A percentile compares a stretch with the other conserved stretches of the same genome.
Evolutionary conservation across 2,797 vertebrate genomes (phyloP).

Genomic region (Loriculus beryllinus): DNA sequence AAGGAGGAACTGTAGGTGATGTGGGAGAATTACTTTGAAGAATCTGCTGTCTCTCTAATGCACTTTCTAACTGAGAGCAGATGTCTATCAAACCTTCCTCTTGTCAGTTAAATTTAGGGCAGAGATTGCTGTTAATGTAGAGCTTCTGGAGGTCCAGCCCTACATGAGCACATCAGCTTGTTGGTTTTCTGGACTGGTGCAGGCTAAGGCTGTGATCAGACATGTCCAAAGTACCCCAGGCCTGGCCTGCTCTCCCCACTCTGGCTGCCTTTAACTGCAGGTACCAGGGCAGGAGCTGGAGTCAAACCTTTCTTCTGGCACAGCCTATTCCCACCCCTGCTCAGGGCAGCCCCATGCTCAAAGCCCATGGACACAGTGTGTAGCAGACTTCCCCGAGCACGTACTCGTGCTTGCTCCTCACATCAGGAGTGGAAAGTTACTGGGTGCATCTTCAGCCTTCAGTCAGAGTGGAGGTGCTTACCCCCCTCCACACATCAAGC

Average conservation of each 20-base stretch:
- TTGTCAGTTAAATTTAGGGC: neutral
- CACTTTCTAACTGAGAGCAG: neutral
- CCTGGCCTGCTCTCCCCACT: fast-evolving
- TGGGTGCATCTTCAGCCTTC: neutral
- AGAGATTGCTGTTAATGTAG: neutral
- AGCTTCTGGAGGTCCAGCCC: neutral
- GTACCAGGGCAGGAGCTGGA: neutral
- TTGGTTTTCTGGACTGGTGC: neutral
- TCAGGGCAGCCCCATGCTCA: neutral
- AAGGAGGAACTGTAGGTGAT: neutral
- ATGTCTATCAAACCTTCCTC: neutral
- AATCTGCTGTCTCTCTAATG: neutral
- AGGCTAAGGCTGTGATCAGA: neutral
- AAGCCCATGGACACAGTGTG: fast-evolving
- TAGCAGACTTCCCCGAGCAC: fast-evolving
- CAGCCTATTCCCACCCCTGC: neutral
- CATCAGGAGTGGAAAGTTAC: neutral
- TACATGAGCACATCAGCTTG: neutral
- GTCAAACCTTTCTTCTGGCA: neutral
- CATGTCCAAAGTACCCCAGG: fast-evolving
- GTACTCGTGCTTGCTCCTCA: fast-evolving
- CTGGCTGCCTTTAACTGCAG: neutral
- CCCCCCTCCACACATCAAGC: neutral
- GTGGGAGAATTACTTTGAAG: neutral
- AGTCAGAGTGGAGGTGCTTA: neutral